phyloP scores from a whole-genome alignment of 2,113 vertebrate species.

The Chloropsis cyanopogon region DNA sequence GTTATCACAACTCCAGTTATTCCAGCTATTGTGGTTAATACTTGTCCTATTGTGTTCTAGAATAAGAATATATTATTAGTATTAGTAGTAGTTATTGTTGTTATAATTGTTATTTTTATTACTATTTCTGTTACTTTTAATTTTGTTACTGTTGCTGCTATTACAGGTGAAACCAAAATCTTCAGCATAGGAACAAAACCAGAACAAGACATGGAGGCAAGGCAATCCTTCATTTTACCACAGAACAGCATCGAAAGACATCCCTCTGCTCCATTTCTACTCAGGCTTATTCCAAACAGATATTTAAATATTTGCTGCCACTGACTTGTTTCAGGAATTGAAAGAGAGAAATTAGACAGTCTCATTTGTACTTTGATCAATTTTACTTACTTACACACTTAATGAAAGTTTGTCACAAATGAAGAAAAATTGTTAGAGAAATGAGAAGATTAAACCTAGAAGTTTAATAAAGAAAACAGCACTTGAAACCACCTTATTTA shows the following conservation, averaged over 20 bases:
- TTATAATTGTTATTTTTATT: background rate
- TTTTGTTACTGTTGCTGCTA: background rate
- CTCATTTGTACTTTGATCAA: background rate
- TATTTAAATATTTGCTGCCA: background rate
- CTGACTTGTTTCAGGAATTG: background rate
- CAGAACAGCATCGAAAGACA: background rate
- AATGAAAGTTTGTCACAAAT: background rate
- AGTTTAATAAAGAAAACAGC: background rate
- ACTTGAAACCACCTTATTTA: background rate
- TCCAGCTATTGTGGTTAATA: constrained; percentile 71
- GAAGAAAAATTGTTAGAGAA: background rate
- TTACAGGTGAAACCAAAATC: background rate
- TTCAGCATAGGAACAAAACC: background rate
- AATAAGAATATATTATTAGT: background rate
- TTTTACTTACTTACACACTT: background rate
- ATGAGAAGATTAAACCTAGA: background rate
- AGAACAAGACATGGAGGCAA: background rate
- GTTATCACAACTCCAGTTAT: constrained; percentile 76
- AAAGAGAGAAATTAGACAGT: background rate
- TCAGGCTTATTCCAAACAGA: background rate
- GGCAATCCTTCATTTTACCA: background rate
- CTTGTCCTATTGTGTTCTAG: constrained; percentile 65
- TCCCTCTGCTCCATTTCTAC: background rate
- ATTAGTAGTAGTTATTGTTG: background rate
- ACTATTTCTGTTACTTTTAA: background rate